A percentile compares a stretch with the other conserved stretches of the same genome.
phyloP scores from a whole-genome alignment of 2,888 invertebrate genomes.

The Stegophylla sp. region DNA sequence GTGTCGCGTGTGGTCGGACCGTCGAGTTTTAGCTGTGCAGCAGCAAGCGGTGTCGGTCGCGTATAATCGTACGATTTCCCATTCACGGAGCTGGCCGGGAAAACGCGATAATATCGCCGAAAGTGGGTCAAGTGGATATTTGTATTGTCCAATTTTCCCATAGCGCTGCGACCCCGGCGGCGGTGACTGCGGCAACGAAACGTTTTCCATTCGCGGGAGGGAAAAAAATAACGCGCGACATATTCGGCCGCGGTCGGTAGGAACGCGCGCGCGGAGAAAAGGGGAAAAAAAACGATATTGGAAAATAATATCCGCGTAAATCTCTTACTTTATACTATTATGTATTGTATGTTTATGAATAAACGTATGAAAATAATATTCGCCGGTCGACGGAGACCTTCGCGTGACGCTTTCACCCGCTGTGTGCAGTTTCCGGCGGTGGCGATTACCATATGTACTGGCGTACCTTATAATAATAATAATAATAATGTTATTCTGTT shows the following conservation, averaged over 20 bases:
- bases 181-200: not conserved
- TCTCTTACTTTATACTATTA: no score
- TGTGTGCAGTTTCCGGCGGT: no score
- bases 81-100: constrained; percentile 13
- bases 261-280: not conserved
- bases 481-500: no score
- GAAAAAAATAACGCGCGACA: not conserved
- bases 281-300: no score
- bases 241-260: not conserved
- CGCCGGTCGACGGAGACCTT: constrained; percentile 17
- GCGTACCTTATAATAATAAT: no score
- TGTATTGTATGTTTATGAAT: no score
- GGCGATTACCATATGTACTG: no score
- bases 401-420: constrained; percentile 34
- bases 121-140: constrained; percentile 55
- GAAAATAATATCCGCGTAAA: no score
- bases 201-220: constrained; percentile 10
- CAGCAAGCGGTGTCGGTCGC: not conserved
- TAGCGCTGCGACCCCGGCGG: not conserved
- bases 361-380: no score
- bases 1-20: not conserved
- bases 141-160: constrained; percentile 31
- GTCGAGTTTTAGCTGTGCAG: not conserved
- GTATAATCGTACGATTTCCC: constrained; percentile 19
- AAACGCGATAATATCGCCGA: not conserved